Evolutionary conservation across 2,113 vertebrate species (phyloP).

Genomic region (Trinectes maculatus): DNA sequence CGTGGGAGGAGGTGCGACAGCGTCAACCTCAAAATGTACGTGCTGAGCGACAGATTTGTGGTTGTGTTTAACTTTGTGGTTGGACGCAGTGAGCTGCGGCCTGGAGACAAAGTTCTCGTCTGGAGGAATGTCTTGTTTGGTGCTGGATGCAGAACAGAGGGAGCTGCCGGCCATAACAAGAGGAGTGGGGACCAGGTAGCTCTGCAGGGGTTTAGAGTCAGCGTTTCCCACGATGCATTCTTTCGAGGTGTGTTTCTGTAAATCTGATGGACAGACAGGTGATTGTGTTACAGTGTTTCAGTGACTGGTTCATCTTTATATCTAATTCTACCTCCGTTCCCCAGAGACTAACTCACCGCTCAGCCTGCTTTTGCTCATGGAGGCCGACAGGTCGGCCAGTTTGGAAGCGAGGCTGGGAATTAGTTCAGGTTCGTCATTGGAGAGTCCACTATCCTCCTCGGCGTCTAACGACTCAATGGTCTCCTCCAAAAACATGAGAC

Average conservation of each 20-base stretch:
- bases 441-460: conserved; percentile 87
- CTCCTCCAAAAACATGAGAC: conserved; percentile 93
- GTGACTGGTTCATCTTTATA: background rate
- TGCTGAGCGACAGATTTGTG: conserved; percentile 10
- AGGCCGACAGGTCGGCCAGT: conserved; percentile 68
- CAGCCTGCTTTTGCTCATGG: conserved; percentile 58
- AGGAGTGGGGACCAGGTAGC: conserved; percentile 73
- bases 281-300: background rate
- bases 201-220: conserved; percentile 14
- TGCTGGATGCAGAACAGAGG: conserved; percentile 59
- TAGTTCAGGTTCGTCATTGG: conserved; percentile 79
- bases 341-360: conserved; percentile 59
- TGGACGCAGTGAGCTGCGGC: conserved; percentile 10
- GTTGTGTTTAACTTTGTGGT: conserved; percentile 14
- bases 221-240: conserved; percentile 29
- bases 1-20: conserved; percentile 47
- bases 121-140: conserved; percentile 13
- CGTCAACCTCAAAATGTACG: conserved; percentile 56
- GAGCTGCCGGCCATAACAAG: conserved; percentile 62
- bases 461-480: conserved; percentile 91
- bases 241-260: conserved; percentile 35
- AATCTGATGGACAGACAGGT: conserved; percentile 54
- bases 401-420: conserved; percentile 52
- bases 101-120: conserved; percentile 30
- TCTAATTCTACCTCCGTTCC: conserved; percentile 12